Evolutionary conservation across 1,140 invertebrate species (phyloP).

Genomic region (Diorhabda carinulata): DNA sequence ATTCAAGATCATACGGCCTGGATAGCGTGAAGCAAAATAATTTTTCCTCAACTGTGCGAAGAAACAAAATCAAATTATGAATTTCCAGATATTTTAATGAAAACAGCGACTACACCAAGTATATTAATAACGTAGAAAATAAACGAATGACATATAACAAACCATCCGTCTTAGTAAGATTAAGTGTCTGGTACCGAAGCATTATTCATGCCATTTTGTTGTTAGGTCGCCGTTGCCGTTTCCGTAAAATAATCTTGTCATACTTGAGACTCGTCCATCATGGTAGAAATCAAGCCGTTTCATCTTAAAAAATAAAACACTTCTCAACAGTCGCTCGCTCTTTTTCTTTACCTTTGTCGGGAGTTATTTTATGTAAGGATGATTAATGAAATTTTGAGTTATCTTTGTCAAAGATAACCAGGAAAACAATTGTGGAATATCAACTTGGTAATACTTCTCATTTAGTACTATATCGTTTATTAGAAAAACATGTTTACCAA

Average conservation of each 20-base stretch:
- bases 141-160: not conserved
- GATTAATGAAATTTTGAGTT: no score
- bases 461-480: no score
- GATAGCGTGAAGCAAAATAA: no score
- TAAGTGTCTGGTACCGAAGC: conserved; percentile 1
- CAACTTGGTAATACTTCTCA: no score
- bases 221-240: conserved; percentile 1
- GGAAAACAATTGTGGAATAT: no score
- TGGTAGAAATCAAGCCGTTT: not conserved
- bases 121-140: not conserved
- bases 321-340: not conserved
- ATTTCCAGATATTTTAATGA: no score
- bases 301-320: conserved; percentile 3
- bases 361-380: not conserved
- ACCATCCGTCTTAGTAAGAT: conserved; percentile 1
- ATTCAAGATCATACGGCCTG: no score
- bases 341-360: not conserved
- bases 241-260: conserved; percentile 2
- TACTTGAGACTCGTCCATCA: conserved; percentile 1
- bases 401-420: no score
- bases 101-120: not conserved
- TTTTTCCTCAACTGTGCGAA: no score
- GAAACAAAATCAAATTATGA: no score
- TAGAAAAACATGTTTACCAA: no score
- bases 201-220: conserved; percentile 2